Evolutionary conservation across 1,140 invertebrate genomes (phyloP).

Genomic region (Drosophila biarmipes): DNA sequence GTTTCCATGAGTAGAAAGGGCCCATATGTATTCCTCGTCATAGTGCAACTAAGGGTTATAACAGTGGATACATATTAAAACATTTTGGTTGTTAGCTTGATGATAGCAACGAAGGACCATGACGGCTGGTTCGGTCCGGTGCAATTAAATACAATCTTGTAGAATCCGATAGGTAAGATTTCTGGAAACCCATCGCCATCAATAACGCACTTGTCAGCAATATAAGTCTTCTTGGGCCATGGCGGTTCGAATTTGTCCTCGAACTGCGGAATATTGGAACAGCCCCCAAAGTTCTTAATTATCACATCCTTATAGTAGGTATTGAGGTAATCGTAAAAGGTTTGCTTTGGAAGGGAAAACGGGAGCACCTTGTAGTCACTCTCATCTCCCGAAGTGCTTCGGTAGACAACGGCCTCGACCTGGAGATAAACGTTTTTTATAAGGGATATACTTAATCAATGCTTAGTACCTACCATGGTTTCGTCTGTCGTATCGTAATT

Average conservation of each 20-base stretch:
- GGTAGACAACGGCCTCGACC: slow-evolving; percentile 7
- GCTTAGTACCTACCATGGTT: slow-evolving; percentile 11
- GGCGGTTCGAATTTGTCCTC: slow-evolving; percentile 43
- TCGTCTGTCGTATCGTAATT: slow-evolving; percentile 30
- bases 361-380: background rate
- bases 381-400: background rate
- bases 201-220: slow-evolving; percentile 14
- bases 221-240: slow-evolving; percentile 29
- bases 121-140: slow-evolving; percentile 23
- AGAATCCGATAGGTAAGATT: slow-evolving; percentile 29
- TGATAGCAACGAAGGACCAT: slow-evolving; percentile 1
- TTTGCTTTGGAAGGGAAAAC: background rate
- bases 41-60: too few species aligned
- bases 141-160: slow-evolving; percentile 28
- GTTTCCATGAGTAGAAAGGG: too few species aligned
- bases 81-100: slow-evolving; percentile 26
- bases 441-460: background rate
- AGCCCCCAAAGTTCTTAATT: background rate
- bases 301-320: background rate
- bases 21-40: too few species aligned
- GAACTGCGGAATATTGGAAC: slow-evolving; percentile 10
- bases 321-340: background rate
- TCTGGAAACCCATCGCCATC: slow-evolving; percentile 25
- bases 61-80: background rate
- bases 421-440: background rate